Conservation (phyloP, 2,888 invertebrate species). For the Acanthococcus lagerstroemiae region DNA sequence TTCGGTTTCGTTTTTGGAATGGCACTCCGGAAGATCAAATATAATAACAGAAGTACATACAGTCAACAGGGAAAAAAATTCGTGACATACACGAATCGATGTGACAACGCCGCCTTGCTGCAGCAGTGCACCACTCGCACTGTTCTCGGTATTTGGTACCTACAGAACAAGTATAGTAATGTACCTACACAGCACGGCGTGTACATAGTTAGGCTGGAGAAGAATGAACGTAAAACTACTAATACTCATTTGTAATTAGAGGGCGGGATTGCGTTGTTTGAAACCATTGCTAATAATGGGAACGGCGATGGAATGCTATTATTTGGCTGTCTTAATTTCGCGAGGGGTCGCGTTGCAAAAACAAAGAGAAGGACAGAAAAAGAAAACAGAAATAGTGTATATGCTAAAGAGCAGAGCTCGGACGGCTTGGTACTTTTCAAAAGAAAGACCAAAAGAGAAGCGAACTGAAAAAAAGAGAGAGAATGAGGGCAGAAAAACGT, state of each 20-base stretch:
- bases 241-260: slow-evolving; percentile 26
- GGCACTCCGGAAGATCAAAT: no score
- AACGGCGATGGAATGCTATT: slow-evolving; percentile 27
- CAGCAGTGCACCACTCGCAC: no score
- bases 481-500: slow-evolving; percentile 17
- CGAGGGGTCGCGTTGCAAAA: slow-evolving; percentile 12
- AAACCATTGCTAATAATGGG: slow-evolving; percentile 29
- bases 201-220: no score
- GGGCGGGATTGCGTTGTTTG: slow-evolving; percentile 25
- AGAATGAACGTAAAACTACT: slow-evolving; percentile 7
- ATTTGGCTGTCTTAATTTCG: slow-evolving; percentile 20
- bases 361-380: slow-evolving; percentile 6
- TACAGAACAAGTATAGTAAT: no score
- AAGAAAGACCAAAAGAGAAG: slow-evolving; percentile 32
- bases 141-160: no score
- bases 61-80: no score
- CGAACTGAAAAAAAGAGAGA: slow-evolving; percentile 30
- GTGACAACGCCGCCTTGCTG: no score
- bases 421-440: background rate
- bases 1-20: no score
- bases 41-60: no score
- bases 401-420: background rate
- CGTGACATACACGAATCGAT: no score
- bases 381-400: slow-evolving; percentile 2
- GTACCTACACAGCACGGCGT: no score